A percentile compares a stretch with the other conserved stretches of the same genome.
Evolutionary conservation across 1,140 invertebrate species (phyloP).

Genomic region (Meloidogyne exigua): DNA sequence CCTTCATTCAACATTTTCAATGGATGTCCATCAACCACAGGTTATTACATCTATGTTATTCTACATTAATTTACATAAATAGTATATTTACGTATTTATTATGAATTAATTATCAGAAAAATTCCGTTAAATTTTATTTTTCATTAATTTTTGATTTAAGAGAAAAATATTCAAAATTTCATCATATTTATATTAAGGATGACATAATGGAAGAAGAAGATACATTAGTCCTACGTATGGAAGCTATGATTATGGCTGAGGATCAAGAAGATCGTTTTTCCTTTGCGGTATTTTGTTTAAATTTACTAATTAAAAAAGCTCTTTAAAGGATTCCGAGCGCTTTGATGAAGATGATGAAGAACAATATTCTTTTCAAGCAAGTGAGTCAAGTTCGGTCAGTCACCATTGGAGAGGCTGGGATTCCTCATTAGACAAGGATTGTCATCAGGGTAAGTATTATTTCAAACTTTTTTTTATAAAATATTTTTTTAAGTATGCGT

Average conservation of each 20-base stretch:
- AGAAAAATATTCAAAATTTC: no score
- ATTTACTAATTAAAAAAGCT: neutral
- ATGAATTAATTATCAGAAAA: no score
- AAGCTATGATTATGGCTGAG: slow-evolving; percentile 23
- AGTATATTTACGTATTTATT: no score
- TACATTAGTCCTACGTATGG: slow-evolving; percentile 20
- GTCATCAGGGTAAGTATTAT: slow-evolving; percentile 3
- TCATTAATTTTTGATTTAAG: no score
- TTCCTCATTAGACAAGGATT: neutral
- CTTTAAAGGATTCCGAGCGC: slow-evolving; percentile 39
- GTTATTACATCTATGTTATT: no score
- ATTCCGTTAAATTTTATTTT: no score
- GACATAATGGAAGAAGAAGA: slow-evolving; percentile 15
- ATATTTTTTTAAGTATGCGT: no score
- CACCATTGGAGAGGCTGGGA: slow-evolving; percentile 33
- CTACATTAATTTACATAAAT: no score
- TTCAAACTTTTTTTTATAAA: no score
- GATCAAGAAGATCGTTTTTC: slow-evolving; percentile 20
- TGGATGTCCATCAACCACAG: no score
- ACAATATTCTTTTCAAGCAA: slow-evolving; percentile 33
- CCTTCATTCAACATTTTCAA: no score
- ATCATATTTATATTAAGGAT: neutral
- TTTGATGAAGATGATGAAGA: slow-evolving; percentile 46
- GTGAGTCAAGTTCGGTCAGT: slow-evolving; percentile 41
- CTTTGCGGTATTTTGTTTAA: slow-evolving; percentile 25